Base-by-base conservation (phyloP, 2,888 invertebrate species). In the Ceramica pisi region DNA sequence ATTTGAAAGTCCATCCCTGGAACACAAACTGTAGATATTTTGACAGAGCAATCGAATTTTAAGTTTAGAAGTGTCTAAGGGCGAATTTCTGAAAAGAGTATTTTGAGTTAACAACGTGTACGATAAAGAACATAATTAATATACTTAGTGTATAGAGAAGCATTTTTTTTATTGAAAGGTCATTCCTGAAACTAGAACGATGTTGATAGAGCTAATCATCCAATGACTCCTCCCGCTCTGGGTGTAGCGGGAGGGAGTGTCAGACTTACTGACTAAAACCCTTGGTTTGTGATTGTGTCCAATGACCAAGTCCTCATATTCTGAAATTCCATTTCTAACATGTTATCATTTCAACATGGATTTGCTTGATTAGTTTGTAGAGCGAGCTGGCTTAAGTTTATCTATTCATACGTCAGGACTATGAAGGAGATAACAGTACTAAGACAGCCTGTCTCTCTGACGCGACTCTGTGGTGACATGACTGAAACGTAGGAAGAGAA, bases 401-500 rank as follows among this genome's bases (percentile, higher is more conserved):
- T 44, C 59, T 59, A 0, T 16, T 51, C 23, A 10, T 41, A 41
- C 16, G 60, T 51, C 12, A 60, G 21, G 14, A 68, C n/a, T 68
- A 5, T 21, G 16, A 31, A 57, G 12, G 10, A 9, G 44, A 70
- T 46, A 26, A 70, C 16, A 26, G 21, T 44, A 51, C 23, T 50
- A 31, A 70, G 51, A 23, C 41, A 23, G 14, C 26, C 50, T 57
- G 46, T 46, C 53, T 23, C 2, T 31, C 12, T 51, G 4, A 19
- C 51, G 19, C 12, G 16, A 38, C n/a, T 35, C 23, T 44, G 16
- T 26, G 6, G 19, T 55, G 38, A n/a, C 48, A 23, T 60, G 14
- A 50, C 21, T 41, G 19, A 56, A 71, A 48, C 48, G 4, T 12
- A 14, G 19, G 55, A 63, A n/a, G 21, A 71, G 31, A 31, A 38